phyloP scores from a whole-genome alignment of 37 sponge, comb jelly and placozoan genomes.

The Tethya wilhelma region DNA sequence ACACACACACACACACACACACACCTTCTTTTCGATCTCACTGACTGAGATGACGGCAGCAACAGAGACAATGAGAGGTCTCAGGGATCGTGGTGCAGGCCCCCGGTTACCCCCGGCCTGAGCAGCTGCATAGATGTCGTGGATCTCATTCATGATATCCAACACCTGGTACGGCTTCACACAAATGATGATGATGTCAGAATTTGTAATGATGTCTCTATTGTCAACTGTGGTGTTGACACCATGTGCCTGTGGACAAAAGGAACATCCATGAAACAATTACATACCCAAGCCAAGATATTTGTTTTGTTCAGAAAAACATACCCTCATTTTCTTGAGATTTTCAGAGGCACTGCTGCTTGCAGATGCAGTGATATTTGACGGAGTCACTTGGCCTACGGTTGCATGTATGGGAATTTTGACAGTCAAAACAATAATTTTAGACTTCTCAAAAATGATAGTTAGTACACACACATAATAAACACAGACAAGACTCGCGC shows the following conservation, averaged over 20 bases:
- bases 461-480: not conserved
- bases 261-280: not conserved
- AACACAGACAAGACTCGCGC: not conserved
- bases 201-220: constrained; percentile 53
- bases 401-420: not conserved
- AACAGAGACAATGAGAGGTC: constrained; percentile 78
- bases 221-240: constrained; percentile 47
- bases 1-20: not conserved
- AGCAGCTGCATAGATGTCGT: not conserved
- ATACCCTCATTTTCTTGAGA: constrained; percentile 62
- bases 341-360: constrained; percentile 43
- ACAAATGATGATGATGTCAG: constrained; percentile 76
- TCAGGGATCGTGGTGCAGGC: constrained; percentile 16
- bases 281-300: not conserved
- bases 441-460: no score
- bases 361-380: constrained; percentile 49
- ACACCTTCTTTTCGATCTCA: constrained; percentile 71
- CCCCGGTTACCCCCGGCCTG: not conserved
- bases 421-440: not conserved
- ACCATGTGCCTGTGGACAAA: constrained; percentile 60
- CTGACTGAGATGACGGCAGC: constrained; percentile 62
- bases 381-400: constrained; percentile 22
- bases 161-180: constrained; percentile 78
- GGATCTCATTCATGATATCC: constrained; percentile 58
- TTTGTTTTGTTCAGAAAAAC: not conserved